Evolutionary conservation across 1,140 invertebrate species (phyloP).

Genomic region (Drosophila parvula): DNA sequence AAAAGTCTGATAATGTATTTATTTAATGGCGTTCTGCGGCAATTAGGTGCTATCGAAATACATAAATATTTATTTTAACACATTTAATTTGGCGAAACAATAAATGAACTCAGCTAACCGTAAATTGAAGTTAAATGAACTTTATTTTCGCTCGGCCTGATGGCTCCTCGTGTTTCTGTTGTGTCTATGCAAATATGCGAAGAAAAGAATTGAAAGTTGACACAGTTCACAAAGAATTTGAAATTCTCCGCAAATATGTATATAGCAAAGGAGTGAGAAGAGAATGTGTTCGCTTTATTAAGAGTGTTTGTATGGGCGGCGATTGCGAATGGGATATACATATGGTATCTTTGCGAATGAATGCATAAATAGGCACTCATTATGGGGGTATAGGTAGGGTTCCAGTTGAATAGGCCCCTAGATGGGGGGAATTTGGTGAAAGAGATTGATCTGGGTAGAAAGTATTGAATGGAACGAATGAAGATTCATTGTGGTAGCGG

Average conservation of each 20-base stretch:
- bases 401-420: conserved; percentile 26
- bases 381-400: conserved; percentile 6
- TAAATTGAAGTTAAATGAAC: conserved; percentile 13
- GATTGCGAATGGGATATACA: conserved; percentile 27
- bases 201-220: conserved; percentile 70
- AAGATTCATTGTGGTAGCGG: conserved; percentile 31
- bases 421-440: conserved; percentile 8
- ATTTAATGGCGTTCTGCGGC: conserved; percentile 3
- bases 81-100: conserved; percentile 25
- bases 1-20: conserved; percentile 18
- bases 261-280: conserved; percentile 21
- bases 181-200: conserved; percentile 56
- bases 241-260: conserved; percentile 34
- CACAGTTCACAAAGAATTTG: conserved; percentile 63
- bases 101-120: conserved; percentile 24
- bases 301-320: conserved; percentile 39
- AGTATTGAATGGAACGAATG: conserved; percentile 39
- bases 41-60: conserved; percentile 20
- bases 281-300: conserved; percentile 27
- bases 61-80: conserved; percentile 38
- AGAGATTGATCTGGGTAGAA: conserved; percentile 45
- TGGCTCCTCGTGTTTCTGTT: conserved; percentile 32
- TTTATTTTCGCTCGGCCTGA: not conserved
- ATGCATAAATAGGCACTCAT: conserved; percentile 42
- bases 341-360: conserved; percentile 4